Base-by-base conservation (phyloP, 2,797 vertebrate species). In the Adrianichthys oophorus region DNA sequence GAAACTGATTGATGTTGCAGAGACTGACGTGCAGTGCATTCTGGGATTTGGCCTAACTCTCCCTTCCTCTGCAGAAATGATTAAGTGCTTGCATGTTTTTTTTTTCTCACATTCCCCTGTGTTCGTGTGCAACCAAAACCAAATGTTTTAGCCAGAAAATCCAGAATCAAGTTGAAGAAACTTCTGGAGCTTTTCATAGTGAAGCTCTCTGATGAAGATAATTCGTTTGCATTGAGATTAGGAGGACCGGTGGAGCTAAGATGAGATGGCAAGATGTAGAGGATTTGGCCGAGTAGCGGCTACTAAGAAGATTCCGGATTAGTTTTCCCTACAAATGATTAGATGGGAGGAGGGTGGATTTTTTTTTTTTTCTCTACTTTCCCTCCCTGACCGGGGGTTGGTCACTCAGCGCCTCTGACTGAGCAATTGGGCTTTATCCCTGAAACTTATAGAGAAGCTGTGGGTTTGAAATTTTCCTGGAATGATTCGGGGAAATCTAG, bases 231-330 rank as follows among this genome's bases (percentile, higher is more conserved):
- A 77, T 78, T 87, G 86, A 89, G 89, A 90, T 92, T 90, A 92
- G 85, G 85, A 89, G 63, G 85, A 74, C 77, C 78, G 72, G 86
- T 88, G 82, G 86, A 89, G 85, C 77, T 85, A 88, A 90, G 80
- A 91, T 88, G 89, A 90, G 89, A 91, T 90, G 87, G 89, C 87
- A 89, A 90, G 90, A 91, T 92, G 91, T 90, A 87, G 85, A 83
- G 91, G 90, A 92, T 92, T 91, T 91, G 83, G 83, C 87, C 54
- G 78, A 89, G 85, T 88, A 79, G 86, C 61, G 80, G 82, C 87
- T 90, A 89, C 90, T 90, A 90, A 90, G 89, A 89, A 90, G 89
- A 91, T 91, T 90, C 82, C 61, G 79, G 90, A 91, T 91, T 92
- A 90, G 89, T 90, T 88, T 88, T 79, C 73, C 79, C 74, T 45